phyloP scores from a whole-genome alignment of 2,797 vertebrate genomes.

The Pangasius krempfi region DNA sequence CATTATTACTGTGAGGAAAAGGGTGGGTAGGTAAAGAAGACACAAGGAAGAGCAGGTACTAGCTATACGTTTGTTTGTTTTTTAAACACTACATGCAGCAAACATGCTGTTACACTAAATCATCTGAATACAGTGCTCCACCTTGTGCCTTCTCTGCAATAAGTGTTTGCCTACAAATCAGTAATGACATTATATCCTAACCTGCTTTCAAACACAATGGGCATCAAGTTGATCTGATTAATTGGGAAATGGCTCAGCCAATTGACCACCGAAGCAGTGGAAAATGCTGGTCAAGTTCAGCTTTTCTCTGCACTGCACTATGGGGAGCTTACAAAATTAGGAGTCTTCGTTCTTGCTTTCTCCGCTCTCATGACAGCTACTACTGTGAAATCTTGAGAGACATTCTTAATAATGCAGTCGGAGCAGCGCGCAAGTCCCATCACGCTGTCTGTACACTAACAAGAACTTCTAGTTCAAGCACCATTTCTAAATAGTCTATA shows the following conservation, averaged over 20 bases:
- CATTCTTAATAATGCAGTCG: slow-evolving; percentile 50
- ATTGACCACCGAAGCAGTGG: slow-evolving; percentile 65
- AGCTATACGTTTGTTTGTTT: background rate
- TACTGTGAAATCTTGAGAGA: slow-evolving; percentile 60
- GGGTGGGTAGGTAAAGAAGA: slow-evolving; percentile 71
- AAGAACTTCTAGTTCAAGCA: slow-evolving; percentile 28
- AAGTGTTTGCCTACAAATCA: slow-evolving; percentile 73
- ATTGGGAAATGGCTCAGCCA: slow-evolving; percentile 63
- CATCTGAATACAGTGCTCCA: slow-evolving; percentile 47
- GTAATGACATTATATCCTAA: slow-evolving; percentile 79
- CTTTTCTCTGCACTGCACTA: slow-evolving; percentile 49
- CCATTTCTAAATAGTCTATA: slow-evolving; percentile 3
- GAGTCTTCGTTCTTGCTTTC: slow-evolving; percentile 52
- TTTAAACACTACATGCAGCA: slow-evolving; percentile 1
- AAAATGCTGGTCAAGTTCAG: slow-evolving; percentile 68
- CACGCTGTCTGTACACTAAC: slow-evolving; percentile 22
- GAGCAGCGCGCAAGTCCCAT: slow-evolving; percentile 48
- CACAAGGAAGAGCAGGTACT: slow-evolving; percentile 69
- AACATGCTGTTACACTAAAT: background rate
- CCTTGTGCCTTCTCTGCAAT: slow-evolving; percentile 79
- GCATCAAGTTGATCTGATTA: slow-evolving; percentile 34
- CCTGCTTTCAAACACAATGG: slow-evolving; percentile 30
- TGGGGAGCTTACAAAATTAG: slow-evolving; percentile 63
- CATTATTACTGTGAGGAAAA: slow-evolving; percentile 63
- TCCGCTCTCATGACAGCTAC: slow-evolving; percentile 49